phyloP scores from a whole-genome alignment of 1,140 invertebrate genomes.

The Octopus bimaculoides region DNA sequence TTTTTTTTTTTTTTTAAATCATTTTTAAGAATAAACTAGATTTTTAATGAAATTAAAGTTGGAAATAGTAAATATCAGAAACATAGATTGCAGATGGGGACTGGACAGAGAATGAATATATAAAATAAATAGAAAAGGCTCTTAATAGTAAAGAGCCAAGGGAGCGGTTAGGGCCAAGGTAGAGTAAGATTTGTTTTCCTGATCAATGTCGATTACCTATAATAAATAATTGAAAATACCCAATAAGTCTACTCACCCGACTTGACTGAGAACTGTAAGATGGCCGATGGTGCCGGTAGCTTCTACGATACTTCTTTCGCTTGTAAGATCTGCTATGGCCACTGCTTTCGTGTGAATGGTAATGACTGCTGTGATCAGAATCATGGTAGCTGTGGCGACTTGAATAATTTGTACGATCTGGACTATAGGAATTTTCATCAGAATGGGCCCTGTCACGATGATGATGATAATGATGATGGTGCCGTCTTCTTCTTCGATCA shows the following conservation, averaged over 20 bases:
- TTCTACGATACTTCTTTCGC: conserved; percentile 23
- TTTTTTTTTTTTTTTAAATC: too few species aligned
- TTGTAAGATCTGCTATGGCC: conserved; percentile 20
- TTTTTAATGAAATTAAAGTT: too few species aligned
- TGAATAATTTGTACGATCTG: conserved; percentile 22
- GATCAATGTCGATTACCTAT: too few species aligned
- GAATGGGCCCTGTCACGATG: conserved; percentile 20
- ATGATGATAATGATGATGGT: conserved; percentile 20
- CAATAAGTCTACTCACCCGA: conserved; percentile 27
- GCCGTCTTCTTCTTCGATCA: conserved; percentile 16
- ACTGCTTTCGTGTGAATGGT: conserved; percentile 26
- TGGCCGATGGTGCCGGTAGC: conserved; percentile 25
- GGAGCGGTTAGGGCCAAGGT: too few species aligned
- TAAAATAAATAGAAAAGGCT: too few species aligned
- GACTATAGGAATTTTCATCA: conserved; percentile 14
- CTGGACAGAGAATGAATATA: too few species aligned
- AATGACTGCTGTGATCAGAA: conserved; percentile 26
- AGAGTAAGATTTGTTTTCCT: too few species aligned
- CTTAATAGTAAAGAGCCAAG: too few species aligned
- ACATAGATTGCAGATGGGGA: too few species aligned
- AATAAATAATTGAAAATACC: neutral
- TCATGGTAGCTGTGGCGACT: conserved; percentile 23
- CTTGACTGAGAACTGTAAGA: conserved; percentile 28
- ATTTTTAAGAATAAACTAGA: too few species aligned
- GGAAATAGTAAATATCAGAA: too few species aligned